These are phyloP conservation scores for Berghia stephanieae DNA, from an alignment of 1,140 invertebrate species.

Conservation along the genomic window DNA sequence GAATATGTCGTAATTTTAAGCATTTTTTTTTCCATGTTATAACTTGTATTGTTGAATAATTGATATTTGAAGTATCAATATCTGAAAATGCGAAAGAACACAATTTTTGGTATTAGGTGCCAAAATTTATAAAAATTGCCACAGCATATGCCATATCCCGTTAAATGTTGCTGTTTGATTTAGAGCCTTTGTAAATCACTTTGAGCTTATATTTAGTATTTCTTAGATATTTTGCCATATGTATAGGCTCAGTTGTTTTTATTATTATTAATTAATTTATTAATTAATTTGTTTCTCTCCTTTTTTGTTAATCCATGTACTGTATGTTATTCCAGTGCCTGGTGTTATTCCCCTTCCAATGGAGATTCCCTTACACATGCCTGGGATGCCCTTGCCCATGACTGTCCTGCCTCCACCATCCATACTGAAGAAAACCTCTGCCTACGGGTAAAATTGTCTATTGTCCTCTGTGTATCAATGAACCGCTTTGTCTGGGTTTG, in stretches of 20 bases:
- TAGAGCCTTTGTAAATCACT: no score
- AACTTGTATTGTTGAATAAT: no score
- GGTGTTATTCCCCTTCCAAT: conserved; percentile 82
- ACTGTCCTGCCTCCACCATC: conserved; percentile 66
- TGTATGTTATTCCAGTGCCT: conserved; percentile 60
- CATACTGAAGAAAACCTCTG: conserved; percentile 79
- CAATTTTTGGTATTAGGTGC: no score
- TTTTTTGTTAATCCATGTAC: not conserved
- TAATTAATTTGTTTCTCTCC: conserved; percentile 3
- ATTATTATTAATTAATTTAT: not conserved
- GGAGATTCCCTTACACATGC: conserved; percentile 71
- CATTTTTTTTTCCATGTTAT: no score
- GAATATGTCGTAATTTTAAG: no score
- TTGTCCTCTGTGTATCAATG: conserved; percentile 23
- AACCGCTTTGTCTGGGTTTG: not conserved
- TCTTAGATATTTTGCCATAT: no score
- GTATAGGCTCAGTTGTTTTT: not conserved
- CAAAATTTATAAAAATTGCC: no score
- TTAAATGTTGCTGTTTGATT: no score
- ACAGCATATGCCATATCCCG: no score
- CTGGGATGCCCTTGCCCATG: conserved; percentile 27
- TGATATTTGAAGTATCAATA: no score
- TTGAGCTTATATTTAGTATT: no score
- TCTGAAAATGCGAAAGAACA: no score
- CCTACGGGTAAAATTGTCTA: conserved; percentile 63